Conservation (phyloP, 2,888 invertebrate genomes). For the Heliconius erato region DNA sequence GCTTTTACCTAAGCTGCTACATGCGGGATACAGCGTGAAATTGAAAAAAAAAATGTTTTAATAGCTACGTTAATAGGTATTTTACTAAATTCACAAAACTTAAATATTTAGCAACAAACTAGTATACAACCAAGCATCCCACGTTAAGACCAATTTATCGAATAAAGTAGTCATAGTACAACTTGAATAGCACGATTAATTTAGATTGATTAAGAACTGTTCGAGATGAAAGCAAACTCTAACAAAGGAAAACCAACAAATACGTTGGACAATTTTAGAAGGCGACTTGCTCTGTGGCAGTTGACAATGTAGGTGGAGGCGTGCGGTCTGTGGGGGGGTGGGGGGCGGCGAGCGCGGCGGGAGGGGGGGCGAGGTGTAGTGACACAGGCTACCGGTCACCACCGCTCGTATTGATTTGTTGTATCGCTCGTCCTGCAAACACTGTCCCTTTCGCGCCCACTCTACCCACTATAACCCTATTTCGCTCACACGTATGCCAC, state of each 20-base stretch:
- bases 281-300: constrained; percentile 73
- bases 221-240: constrained; percentile 44
- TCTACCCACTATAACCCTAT: constrained; percentile 56
- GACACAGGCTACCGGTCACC: constrained; percentile 87
- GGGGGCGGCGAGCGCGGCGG: constrained; percentile 57
- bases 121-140: not conserved
- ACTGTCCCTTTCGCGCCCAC: constrained; percentile 75
- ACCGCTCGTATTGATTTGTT: constrained; percentile 87
- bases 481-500: constrained; percentile 73
- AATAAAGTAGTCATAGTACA: constrained; percentile 33
- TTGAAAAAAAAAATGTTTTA: no score
- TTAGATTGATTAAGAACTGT: constrained; percentile 40
- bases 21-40: no score
- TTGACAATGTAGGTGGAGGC: constrained; percentile 84
- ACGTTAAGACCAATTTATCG: constrained; percentile 17
- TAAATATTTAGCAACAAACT: not conserved
- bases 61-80: no score
- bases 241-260: constrained; percentile 55
- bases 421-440: constrained; percentile 86
- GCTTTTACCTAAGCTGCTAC: no score
- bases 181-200: constrained; percentile 36
- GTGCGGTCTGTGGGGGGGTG: constrained; percentile 76
- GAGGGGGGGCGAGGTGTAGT: constrained; percentile 66
- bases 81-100: not conserved
- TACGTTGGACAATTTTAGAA: constrained; percentile 54